phyloP scores from a whole-genome alignment of 2,797 vertebrate species.

The Triplophysa yarkandensis region DNA sequence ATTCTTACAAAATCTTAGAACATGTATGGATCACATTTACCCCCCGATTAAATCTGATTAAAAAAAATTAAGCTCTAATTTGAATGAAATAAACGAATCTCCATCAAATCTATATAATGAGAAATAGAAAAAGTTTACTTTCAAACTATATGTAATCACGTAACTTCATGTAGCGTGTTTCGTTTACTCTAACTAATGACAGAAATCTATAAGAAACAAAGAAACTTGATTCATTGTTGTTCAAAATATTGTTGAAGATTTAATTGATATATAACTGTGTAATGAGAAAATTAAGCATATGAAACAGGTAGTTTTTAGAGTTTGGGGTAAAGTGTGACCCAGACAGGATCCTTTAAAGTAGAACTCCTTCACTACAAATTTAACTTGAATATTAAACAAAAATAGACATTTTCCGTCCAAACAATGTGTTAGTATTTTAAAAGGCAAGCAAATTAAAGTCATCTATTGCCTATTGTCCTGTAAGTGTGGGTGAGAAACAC shows the following conservation, averaged over 20 bases:
- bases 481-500: slow-evolving; percentile 32
- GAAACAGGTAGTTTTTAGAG: background rate
- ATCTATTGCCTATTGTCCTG: slow-evolving; percentile 75
- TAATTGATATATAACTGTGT: background rate
- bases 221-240: too few species aligned
- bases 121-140: too few species aligned
- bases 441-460: slow-evolving; percentile 72
- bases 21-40: background rate
- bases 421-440: slow-evolving; percentile 70
- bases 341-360: background rate
- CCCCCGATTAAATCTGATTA: background rate
- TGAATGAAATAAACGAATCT: background rate
- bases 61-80: background rate
- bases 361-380: slow-evolving; percentile 1
- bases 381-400: background rate
- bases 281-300: background rate
- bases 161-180: too few species aligned
- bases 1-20: background rate
- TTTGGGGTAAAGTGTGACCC: background rate
- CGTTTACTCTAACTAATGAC: background rate
- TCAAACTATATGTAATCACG: too few species aligned
- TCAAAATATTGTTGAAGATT: too few species aligned
- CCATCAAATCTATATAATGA: background rate
- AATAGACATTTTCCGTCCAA: background rate
- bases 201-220: too few species aligned